These are phyloP conservation scores for Brotogeris chrysoptera DNA, from an alignment of 2,797 vertebrate species.

Conservation along the genomic window DNA sequence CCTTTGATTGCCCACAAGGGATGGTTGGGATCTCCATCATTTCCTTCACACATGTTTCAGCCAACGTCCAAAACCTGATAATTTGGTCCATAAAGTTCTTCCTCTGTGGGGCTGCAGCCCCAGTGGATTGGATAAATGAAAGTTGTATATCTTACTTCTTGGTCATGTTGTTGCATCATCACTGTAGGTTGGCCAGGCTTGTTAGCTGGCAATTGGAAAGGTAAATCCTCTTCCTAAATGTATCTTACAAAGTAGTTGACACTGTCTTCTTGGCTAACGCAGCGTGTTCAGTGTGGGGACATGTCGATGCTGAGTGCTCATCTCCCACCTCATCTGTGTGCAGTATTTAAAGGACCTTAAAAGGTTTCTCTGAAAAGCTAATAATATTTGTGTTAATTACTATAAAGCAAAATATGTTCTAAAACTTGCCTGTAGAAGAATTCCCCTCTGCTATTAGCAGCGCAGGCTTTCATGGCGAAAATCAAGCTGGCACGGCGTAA, in stretches of 20 bases:
- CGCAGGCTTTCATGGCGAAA: neutral
- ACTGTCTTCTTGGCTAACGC: neutral
- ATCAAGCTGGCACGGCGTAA: accelerated
- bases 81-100: neutral
- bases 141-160: neutral
- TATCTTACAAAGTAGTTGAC: neutral
- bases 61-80: accelerated
- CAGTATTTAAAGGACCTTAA: neutral
- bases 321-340: neutral
- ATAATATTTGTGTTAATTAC: neutral
- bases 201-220: neutral
- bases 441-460: neutral
- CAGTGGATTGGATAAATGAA: neutral
- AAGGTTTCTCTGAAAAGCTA: neutral
- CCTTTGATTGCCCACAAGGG: neutral
- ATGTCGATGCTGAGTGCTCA: neutral
- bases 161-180: neutral
- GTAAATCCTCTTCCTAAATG: neutral
- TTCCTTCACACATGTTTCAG: neutral
- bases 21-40: neutral
- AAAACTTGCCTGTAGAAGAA: neutral
- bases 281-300: neutral
- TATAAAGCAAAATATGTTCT: neutral
- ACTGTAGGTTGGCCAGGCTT: neutral
- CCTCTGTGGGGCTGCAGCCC: neutral